Base-by-base conservation (phyloP, 2,113 vertebrate species). In the Psophia crepitans region DNA sequence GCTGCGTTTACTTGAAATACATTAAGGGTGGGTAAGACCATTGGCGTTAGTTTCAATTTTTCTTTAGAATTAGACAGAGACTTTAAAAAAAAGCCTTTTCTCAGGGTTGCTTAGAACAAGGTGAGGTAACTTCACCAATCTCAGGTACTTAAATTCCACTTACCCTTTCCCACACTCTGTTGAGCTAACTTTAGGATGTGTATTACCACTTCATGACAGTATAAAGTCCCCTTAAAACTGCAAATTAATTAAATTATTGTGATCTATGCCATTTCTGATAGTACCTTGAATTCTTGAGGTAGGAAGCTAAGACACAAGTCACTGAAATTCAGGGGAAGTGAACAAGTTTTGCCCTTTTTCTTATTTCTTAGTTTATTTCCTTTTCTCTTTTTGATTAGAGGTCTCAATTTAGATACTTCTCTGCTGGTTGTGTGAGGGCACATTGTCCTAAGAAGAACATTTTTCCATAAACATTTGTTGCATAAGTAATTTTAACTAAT, bases 401-500 rank as follows among this genome's bases (percentile, higher is more conserved):
- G 53, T 89, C 7, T 9, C 51, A 70, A 15, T 23, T 86, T 27
- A 27, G 66, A 64, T 92, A 78, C 58, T 64, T 90, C 19, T 66
- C 27, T 84, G 54, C 56, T 93, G 79, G 35, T 81, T 88, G 43
- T 86, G 37, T 68, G 76, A 79, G 87, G 65, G 64, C 73, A 66
- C 60, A 53, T 92, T 93, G 64, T 94, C 88, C 84, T 84, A 27
- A 84, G 82, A 44, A 76, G 57, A 90, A 96, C 35, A 54, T 92
- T 87, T 92, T 96, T 86, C 86, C 65, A 44, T 76, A 95, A 95
- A 83, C 48, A 57, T 84, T 96, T 68, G 48, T 96, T 96, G 82
- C 71, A 95, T 91, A 96, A 94, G 84, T 84, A 88, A 91, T 69
- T 95, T 77, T 96, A 96, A 93, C 69, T 96, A 96, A 89, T 96